Conservation (phyloP, 2,113 vertebrate genomes). For the Rhinopomastus cyanomelas region DNA sequence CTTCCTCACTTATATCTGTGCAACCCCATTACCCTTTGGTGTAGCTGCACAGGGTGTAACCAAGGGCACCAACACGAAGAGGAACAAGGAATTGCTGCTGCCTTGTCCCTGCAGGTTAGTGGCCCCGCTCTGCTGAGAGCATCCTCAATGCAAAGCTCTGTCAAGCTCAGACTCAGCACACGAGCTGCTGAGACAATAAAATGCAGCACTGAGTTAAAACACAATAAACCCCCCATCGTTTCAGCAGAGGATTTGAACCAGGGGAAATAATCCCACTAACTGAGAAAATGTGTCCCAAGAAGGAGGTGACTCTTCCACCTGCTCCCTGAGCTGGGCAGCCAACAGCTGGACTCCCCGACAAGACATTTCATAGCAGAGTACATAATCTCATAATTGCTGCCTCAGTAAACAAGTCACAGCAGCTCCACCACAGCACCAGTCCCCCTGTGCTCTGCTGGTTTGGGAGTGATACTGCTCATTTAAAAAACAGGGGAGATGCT, state of each 20-base stretch:
- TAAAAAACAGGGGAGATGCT: background rate
- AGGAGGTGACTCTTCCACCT: background rate
- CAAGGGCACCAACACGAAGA: fast-evolving
- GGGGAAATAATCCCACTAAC: background rate
- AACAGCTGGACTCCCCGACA: constrained; percentile 19
- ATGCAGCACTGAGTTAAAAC: background rate
- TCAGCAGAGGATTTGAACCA: background rate
- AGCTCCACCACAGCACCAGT: background rate
- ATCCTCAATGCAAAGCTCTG: fast-evolving
- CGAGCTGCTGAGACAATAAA: background rate
- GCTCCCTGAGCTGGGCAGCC: background rate
- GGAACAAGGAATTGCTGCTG: background rate
- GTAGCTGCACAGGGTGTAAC: background rate
- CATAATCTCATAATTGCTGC: constrained; percentile 7
- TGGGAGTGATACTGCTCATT: background rate
- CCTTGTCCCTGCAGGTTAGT: background rate
- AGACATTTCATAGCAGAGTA: background rate
- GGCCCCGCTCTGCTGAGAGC: fast-evolving
- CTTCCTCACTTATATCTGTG: background rate
- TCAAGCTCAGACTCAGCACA: background rate
- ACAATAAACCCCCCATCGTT: background rate
- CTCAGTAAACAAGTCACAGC: constrained; percentile 47
- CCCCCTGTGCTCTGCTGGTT: background rate
- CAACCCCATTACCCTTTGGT: background rate
- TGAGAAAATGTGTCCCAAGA: background rate